Evolutionary conservation across 2,797 vertebrate species (phyloP).

Genomic region (Poecile montanus): DNA sequence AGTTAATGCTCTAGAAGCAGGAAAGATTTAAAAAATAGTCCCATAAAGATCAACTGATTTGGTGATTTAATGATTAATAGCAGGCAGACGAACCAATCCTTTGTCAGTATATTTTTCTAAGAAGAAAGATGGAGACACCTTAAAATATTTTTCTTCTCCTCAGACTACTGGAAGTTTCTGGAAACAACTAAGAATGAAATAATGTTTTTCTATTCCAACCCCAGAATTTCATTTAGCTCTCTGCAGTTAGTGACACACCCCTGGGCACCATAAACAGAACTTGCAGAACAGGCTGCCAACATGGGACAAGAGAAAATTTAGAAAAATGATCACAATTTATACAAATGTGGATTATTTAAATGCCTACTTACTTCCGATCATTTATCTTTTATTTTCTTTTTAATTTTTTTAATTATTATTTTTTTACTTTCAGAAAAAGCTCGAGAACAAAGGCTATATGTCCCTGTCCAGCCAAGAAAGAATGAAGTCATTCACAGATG

Average conservation of each 20-base stretch:
- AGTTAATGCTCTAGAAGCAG: background rate
- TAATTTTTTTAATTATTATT: background rate
- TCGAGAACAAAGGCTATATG: background rate
- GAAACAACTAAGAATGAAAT: background rate
- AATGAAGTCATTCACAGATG: background rate
- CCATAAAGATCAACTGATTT: background rate
- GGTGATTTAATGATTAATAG: background rate
- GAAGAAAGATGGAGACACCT: background rate
- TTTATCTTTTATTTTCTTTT: background rate
- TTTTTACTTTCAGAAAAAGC: background rate
- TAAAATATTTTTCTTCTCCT: background rate
- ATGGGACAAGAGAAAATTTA: background rate
- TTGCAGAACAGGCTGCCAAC: background rate
- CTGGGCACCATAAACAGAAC: background rate
- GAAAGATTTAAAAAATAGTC: background rate
- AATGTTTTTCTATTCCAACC: background rate
- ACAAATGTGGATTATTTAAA: background rate
- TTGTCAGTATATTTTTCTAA: background rate
- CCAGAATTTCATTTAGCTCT: background rate
- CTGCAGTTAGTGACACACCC: background rate
- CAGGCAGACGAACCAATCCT: background rate
- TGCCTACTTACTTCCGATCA: background rate
- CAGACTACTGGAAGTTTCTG: background rate
- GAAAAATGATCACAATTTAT: background rate
- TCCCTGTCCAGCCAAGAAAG: background rate